Evolutionary conservation across 2,888 invertebrate species (phyloP).

Genomic region (Orthonevra nobilis): DNA sequence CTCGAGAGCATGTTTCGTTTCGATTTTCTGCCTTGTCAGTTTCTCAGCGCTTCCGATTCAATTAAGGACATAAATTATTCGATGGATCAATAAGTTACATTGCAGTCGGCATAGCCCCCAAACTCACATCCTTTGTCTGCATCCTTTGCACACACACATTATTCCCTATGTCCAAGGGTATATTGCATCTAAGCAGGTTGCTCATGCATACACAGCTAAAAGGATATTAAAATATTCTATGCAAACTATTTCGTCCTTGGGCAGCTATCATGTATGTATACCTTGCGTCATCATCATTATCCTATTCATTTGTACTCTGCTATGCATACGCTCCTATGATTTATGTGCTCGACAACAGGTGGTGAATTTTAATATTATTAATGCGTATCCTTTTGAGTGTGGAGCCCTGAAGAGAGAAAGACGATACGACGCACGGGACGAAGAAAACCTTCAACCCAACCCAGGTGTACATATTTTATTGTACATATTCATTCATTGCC

Average conservation of each 20-base stretch:
- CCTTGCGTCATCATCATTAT: conserved; percentile 42
- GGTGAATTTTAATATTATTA: conserved; percentile 70
- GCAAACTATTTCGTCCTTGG: conserved; percentile 57
- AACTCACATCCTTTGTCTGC: neutral
- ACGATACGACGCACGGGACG: no score
- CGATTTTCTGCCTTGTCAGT: conserved; percentile 69
- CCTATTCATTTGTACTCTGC: conserved; percentile 55
- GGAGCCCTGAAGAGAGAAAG: neutral
- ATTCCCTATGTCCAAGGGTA: conserved; percentile 31
- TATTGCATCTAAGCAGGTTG: conserved; percentile 40
- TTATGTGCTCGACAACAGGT: conserved; percentile 69
- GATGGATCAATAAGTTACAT: conserved; percentile 68
- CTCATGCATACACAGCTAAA: conserved; percentile 46
- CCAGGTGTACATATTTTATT: conserved; percentile 61
- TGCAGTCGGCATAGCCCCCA: conserved; percentile 36
- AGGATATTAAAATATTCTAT: conserved; percentile 60
- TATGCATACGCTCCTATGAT: conserved; percentile 48
- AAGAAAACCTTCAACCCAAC: conserved; percentile 21
- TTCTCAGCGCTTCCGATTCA: conserved; percentile 70
- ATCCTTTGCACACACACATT: neutral
- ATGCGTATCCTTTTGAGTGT: conserved; percentile 58
- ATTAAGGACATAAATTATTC: conserved; percentile 65
- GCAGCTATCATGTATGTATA: conserved; percentile 11
- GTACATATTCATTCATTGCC: conserved; percentile 40
- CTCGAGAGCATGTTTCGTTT: conserved; percentile 49